Percentiles rank a stretch among this genome's conserved stretches.
Conservation (phyloP, 2,797 vertebrate species). For the Sylvilagus floridanus region DNA sequence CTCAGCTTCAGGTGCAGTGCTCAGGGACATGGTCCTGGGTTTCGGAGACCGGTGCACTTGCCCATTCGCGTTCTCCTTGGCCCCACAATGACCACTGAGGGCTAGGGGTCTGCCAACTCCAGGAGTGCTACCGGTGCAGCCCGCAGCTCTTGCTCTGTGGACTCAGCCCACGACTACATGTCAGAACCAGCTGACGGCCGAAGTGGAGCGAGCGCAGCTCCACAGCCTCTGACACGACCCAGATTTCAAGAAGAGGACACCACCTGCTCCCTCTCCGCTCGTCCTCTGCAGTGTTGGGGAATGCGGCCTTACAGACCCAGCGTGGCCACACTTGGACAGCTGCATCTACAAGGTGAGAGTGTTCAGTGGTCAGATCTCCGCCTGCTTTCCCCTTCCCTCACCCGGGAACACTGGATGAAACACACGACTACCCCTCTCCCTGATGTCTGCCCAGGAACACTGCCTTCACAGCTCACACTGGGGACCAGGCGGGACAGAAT, state of each 20-base stretch:
- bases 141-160: background rate
- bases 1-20: background rate
- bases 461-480: background rate
- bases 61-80: slow-evolving; percentile 5
- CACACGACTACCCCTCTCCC: background rate
- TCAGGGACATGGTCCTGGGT: background rate
- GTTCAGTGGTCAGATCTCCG: background rate
- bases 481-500: background rate
- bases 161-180: background rate
- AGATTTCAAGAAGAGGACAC: background rate
- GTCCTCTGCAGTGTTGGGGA: background rate
- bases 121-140: background rate
- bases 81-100: background rate
- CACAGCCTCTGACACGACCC: background rate
- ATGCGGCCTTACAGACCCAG: background rate
- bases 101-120: background rate
- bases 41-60: background rate
- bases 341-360: background rate
- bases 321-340: background rate
- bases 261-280: background rate
- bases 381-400: background rate
- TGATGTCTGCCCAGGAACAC: background rate
- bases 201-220: background rate
- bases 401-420: background rate
- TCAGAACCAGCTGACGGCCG: background rate